A percentile compares a stretch with the other conserved stretches of the same genome.
Conservation (phyloP, 1,140 invertebrate species). For the Hermetia illucens region DNA sequence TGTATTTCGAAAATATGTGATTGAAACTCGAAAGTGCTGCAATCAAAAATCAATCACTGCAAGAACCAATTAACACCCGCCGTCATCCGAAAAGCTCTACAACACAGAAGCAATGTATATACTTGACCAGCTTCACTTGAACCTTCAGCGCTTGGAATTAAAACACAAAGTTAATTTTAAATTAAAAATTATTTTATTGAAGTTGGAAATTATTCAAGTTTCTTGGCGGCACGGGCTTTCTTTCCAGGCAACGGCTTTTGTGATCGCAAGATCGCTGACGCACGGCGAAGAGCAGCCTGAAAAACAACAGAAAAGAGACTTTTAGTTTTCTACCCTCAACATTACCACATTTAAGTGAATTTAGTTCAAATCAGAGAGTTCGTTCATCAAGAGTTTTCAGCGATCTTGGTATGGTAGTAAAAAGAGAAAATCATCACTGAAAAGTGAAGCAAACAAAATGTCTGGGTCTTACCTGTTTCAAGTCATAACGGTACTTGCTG, state of each 20-base stretch:
- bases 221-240: slow-evolving; percentile 54
- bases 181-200: slow-evolving; percentile 31
- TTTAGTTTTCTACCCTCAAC: background rate
- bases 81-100: no score
- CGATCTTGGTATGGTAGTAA: slow-evolving; percentile 32
- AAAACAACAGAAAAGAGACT: slow-evolving; percentile 25
- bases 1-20: no score
- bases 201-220: slow-evolving; percentile 61
- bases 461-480: slow-evolving; percentile 47
- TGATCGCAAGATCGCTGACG: slow-evolving; percentile 78
- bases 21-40: no score
- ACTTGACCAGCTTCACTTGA: no score
- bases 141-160: no score
- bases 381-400: slow-evolving; percentile 28
- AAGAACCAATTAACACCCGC: no score
- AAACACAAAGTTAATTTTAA: no score
- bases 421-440: slow-evolving; percentile 13
- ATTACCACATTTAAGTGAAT: slow-evolving; percentile 8
- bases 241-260: slow-evolving; percentile 70
- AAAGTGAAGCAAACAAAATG: background rate
- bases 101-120: no score
- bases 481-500: slow-evolving; percentile 76
- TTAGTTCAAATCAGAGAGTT: slow-evolving; percentile 7
- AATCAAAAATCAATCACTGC: no score
- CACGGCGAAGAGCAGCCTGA: slow-evolving; percentile 70